These are phyloP conservation scores for Brachionus rubens DNA, from an alignment of 1,140 invertebrate genomes.

Conservation along the genomic window DNA sequence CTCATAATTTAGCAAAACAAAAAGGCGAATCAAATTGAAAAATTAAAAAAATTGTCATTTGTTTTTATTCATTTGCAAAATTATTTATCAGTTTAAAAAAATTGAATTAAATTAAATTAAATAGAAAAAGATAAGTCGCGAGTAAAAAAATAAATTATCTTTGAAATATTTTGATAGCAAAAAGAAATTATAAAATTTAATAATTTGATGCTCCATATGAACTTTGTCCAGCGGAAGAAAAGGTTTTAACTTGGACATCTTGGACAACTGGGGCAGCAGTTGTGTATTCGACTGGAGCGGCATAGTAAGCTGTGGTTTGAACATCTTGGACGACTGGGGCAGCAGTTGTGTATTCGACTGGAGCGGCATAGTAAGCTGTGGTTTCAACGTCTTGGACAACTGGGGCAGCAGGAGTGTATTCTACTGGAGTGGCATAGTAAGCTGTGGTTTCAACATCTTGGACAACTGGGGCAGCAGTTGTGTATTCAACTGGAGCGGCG, in stretches of 20 bases:
- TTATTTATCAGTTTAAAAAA: not conserved
- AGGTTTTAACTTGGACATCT: too few species aligned
- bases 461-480: not conserved
- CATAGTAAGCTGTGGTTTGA: too few species aligned
- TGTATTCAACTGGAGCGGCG: not conserved
- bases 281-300: too few species aligned
- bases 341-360: not conserved
- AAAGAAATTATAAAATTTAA: too few species aligned
- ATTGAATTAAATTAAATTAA: too few species aligned
- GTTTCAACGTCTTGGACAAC: not conserved
- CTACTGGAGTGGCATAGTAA: not conserved
- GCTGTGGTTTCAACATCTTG: not conserved
- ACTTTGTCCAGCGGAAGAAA: too few species aligned
- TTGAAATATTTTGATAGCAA: too few species aligned
- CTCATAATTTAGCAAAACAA: not conserved
- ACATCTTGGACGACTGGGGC: not conserved
- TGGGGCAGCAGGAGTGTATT: not conserved
- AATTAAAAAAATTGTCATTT: not conserved
- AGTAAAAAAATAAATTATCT: too few species aligned
- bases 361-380: not conserved
- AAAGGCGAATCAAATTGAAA: not conserved
- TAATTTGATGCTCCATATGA: too few species aligned
- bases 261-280: too few species aligned
- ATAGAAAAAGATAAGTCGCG: too few species aligned
- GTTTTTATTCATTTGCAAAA: not conserved